A percentile compares a stretch with the other conserved stretches of the same genome.
These are phyloP conservation scores for Anguilla megastoma DNA, from an alignment of 2,797 vertebrate genomes.

Conservation along the genomic window DNA sequence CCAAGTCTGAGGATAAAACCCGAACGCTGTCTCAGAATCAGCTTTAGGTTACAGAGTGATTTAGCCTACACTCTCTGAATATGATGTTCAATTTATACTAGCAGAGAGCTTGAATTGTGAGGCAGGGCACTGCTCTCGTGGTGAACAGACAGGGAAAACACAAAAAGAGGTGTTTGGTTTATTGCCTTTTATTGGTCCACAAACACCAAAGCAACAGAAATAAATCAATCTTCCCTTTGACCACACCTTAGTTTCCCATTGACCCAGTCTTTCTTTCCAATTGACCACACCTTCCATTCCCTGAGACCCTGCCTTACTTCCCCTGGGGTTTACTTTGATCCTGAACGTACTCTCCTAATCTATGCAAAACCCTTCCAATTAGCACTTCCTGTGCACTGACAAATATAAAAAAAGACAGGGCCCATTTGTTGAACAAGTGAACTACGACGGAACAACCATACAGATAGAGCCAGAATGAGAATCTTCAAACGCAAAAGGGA, in stretches of 20 bases:
- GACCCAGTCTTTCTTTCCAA: not conserved
- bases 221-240: not conserved
- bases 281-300: not conserved
- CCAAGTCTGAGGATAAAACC: not conserved
- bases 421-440: conserved; percentile 43
- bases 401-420: conserved; percentile 37
- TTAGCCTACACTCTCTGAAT: not conserved
- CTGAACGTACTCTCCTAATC: not conserved
- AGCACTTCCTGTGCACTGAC: not conserved
- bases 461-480: conserved; percentile 44
- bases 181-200: too few relatives aligned
- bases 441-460: conserved; percentile 39
- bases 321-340: not conserved
- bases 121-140: too few relatives aligned
- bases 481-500: conserved; percentile 49
- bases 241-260: not conserved
- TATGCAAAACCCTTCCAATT: not conserved
- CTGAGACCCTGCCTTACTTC: not conserved
- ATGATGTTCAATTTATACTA: not conserved
- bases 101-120: too few relatives aligned
- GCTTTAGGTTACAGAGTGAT: not conserved
- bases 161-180: too few relatives aligned
- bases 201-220: too few relatives aligned
- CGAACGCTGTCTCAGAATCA: not conserved
- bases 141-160: too few relatives aligned